Evolutionary conservation across 2,113 vertebrate species (phyloP).

Genomic region (Halcyon senegalensis): DNA sequence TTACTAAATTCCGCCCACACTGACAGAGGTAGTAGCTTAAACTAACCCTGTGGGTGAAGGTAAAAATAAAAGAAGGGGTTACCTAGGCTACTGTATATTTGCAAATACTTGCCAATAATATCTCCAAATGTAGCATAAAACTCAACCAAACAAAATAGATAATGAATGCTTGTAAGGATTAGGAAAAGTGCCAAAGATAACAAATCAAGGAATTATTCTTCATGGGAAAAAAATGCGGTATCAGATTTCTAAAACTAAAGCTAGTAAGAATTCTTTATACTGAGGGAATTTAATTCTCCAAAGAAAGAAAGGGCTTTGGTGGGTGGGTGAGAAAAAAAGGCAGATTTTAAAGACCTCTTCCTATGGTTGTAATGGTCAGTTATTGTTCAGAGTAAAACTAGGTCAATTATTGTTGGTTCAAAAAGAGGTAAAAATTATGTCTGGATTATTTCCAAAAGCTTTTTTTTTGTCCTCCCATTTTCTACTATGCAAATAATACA

Average conservation of each 20-base stretch:
- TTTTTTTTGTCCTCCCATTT: not conserved
- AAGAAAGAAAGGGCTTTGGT: not conserved
- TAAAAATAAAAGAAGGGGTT: constrained; percentile 36
- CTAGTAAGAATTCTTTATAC: not conserved
- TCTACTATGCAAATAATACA: not conserved
- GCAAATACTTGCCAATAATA: constrained; percentile 41
- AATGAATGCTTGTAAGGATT: constrained; percentile 59
- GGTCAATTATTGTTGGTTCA: constrained; percentile 36
- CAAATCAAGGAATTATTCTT: constrained; percentile 61
- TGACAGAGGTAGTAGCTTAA: not conserved
- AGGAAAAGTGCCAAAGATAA: constrained; percentile 59
- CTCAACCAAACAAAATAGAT: constrained; percentile 58
- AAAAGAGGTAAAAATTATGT: constrained; percentile 16
- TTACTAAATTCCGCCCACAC: not conserved
- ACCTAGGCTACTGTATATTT: constrained; percentile 57
- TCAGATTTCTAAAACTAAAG: constrained; percentile 54
- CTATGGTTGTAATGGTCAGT: not conserved
- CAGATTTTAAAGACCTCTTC: not conserved
- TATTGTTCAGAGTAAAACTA: constrained; percentile 30
- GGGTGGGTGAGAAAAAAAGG: not conserved
- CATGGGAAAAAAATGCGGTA: constrained; percentile 25
- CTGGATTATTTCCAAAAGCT: constrained; percentile 15
- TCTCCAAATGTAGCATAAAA: constrained; percentile 54
- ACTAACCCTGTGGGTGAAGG: not conserved
- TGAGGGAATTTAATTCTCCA: constrained; percentile 8